Conservation (phyloP, 2,888 invertebrate genomes). For the Acutogordius australiensis region DNA sequence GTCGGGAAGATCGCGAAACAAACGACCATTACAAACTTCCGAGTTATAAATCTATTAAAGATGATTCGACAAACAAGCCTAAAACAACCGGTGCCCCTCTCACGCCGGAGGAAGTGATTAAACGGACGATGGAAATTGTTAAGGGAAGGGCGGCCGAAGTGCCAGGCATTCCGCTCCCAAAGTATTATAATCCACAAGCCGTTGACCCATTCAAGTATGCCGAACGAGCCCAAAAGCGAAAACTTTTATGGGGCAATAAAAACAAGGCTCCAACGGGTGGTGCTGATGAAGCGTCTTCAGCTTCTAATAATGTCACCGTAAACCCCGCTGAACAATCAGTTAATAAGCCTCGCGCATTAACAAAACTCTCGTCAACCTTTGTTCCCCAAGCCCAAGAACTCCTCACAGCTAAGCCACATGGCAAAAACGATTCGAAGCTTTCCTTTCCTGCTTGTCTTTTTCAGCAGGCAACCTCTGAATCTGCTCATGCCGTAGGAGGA, state of each 20-base stretch:
- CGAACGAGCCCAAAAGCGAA: constrained; percentile 54
- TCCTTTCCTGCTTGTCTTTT: background rate
- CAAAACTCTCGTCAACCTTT: too few species aligned
- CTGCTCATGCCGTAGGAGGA: background rate
- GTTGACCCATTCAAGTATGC: constrained; percentile 32
- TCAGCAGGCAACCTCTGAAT: background rate
- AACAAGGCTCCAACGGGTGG: constrained; percentile 27
- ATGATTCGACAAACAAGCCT: too few species aligned
- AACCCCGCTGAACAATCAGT: too few species aligned
- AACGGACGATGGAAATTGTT: constrained; percentile 26
- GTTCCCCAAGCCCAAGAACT: too few species aligned
- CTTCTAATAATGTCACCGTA: background rate
- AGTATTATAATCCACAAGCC: constrained; percentile 43
- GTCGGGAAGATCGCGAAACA: too few species aligned
- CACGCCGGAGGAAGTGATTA: too few species aligned
- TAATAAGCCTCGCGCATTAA: too few species aligned
- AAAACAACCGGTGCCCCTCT: too few species aligned
- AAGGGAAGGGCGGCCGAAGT: constrained; percentile 24
- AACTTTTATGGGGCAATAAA: constrained; percentile 51
- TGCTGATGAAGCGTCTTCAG: background rate
- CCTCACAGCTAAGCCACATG: too few species aligned
- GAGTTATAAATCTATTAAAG: too few species aligned
- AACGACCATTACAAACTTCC: too few species aligned
- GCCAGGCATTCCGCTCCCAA: constrained; percentile 32
- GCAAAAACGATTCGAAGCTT: background rate